Conservation (phyloP, 2,113 vertebrate species). For the Lanius collurio region DNA sequence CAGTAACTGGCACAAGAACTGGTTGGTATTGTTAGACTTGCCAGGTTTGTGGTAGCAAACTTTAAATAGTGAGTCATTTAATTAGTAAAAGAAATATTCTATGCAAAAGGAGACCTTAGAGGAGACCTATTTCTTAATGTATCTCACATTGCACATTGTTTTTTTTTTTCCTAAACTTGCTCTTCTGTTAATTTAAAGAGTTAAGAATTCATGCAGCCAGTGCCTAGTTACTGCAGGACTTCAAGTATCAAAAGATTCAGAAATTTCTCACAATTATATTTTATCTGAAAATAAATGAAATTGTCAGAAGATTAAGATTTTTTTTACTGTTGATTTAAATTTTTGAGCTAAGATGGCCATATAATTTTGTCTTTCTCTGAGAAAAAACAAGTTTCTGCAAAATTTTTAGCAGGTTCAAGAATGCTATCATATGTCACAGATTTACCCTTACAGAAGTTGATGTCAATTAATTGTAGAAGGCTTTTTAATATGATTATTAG, state of each 20-base stretch:
- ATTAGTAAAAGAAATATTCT: background rate
- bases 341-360: background rate
- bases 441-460: background rate
- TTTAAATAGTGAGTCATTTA: background rate
- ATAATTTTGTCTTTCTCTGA: background rate
- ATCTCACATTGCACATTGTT: background rate
- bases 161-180: fast-evolving
- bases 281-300: background rate
- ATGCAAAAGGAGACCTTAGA: background rate
- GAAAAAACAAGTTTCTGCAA: background rate
- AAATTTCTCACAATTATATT: background rate
- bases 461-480: background rate
- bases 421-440: background rate
- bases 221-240: background rate
- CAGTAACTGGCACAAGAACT: background rate
- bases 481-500: background rate
- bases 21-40: background rate
- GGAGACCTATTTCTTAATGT: background rate
- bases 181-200: background rate
- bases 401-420: background rate
- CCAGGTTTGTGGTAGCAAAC: background rate
- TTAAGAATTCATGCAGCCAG: background rate
- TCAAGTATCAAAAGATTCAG: background rate
- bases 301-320: background rate
- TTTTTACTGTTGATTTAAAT: background rate